Evolutionary conservation across 2,888 invertebrate species (phyloP), one percentile per base, ranked within the genome.

Genomic region (Sminthurides aquaticus): DNA sequence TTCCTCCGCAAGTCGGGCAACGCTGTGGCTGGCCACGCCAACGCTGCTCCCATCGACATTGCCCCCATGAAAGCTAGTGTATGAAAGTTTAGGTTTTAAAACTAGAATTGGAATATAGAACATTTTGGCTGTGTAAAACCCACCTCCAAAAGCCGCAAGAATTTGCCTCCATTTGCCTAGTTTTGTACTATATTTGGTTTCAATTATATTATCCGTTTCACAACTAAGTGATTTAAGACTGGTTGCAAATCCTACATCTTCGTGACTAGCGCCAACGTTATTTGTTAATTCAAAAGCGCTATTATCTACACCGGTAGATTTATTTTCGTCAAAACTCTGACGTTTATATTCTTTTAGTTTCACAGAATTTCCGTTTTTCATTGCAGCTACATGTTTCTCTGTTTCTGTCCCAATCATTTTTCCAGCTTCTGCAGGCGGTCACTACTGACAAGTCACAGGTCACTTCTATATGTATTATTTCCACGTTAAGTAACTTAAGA

Each of bases 91-190:
- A n/a, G n/a, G n/a, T n/a, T n/a, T n/a, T n/a, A n/a, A n/a, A n/a
- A n/a, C n/a, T n/a, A n/a, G n/a, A n/a, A n/a, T n/a, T n/a, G n/a
- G 43, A 43, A 43, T 11, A 11, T 43, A 43, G 18, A 43, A 43
- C 8, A 43, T 43, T 8, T 2, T 55, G 20, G 20, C 25, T 18
- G 20, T 2, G 22, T 55, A 8, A 67, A 64, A 66, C 54, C 57
- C 66, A 73, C 73, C 71, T 69, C 71, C 71, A 60, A 71, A 69
- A 24, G 73, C 69, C 59, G 71, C 71, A 66, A 71, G 67, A 67
- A 73, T 65, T 65, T 73, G 73, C 8, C 66, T 69, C 3, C 62
- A 11, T 43, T 49, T 57, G 3, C 58, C 49, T 5, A n/a, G 22
- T 25, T 48, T 18, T 20, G 28, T 29, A 18, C 18, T 11, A n/a